Conservation (phyloP, 2,797 vertebrate species). For the Apodemus agrarius region DNA sequence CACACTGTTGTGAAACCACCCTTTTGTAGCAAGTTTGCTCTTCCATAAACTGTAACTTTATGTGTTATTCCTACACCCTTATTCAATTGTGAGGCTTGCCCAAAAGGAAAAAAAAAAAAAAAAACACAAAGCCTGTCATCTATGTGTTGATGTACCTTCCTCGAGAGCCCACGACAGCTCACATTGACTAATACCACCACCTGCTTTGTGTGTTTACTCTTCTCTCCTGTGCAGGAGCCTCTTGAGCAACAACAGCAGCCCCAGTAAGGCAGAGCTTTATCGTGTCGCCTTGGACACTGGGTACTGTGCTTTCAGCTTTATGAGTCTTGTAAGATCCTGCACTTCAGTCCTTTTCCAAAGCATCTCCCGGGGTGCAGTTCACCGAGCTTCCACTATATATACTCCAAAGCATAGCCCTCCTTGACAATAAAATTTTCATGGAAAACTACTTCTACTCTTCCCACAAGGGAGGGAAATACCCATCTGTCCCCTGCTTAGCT, state of each 20-base stretch:
- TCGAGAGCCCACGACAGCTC: not conserved
- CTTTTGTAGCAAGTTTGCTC: not conserved
- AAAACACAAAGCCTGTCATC: no score
- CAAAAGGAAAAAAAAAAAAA: not conserved
- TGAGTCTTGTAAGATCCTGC: not conserved
- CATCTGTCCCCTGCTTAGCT: not conserved
- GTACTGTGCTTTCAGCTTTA: not conserved
- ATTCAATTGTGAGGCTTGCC: not conserved
- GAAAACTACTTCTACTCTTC: slow-evolving; percentile 36
- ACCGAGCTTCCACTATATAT: not conserved
- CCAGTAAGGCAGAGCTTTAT: not conserved
- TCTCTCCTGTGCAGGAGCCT: not conserved
- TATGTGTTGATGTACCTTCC: not conserved
- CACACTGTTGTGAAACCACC: not conserved
- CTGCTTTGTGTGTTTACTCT: not conserved
- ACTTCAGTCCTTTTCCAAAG: not conserved
- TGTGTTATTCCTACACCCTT: not conserved
- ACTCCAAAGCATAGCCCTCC: slow-evolving; percentile 39
- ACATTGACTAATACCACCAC: not conserved
- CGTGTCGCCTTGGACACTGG: not conserved
- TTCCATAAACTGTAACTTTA: not conserved
- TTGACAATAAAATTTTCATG: slow-evolving; percentile 26
- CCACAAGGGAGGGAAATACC: not conserved
- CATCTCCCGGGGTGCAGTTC: not conserved
- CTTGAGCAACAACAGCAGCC: not conserved